Base-by-base conservation (phyloP, 2,113 vertebrate genomes). In the Microcebus murinus region DNA sequence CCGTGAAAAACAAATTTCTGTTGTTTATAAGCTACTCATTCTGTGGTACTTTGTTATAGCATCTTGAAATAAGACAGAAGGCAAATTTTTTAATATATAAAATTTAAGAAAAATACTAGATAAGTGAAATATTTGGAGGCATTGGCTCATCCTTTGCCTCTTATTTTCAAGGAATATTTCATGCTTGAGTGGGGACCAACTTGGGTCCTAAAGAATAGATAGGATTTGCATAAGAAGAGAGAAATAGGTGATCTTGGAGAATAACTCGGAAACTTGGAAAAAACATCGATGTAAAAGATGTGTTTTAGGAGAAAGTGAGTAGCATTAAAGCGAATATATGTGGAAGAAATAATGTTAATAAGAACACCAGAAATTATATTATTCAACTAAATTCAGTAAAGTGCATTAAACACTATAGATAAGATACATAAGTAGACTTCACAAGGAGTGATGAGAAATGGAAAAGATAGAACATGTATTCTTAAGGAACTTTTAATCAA, bases 161-260 rank as follows among this genome's bases (percentile, higher is more conserved):
- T 63, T 55, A 42, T 68, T 87, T 90, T 80, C 50, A 74, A n/a
- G 15, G 21, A 65, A 34, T 68, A 89, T 45, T 65, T 77, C 55
- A 17, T 67, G 0, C 8, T 81, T 91, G 27, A 93, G 65, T 42
- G 18, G 61, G 59, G 73, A 83, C 0, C 25, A 76, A 6, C 25
- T 45, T 74, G 59, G 6, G 0, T 96, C 13, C 74, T 84, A 81
- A 91, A 48, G 42, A 67, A n/a, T 27, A 83, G 27, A 12, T 76
- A 34, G 39, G 27, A 76, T 91, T 91, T 48, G 80, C 70, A 34
- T n/a, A 93, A 81, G n/a, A 80, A 39, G 20, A 81, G 34, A 97
- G 27, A 70, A 90, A 48, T 34, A 67, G 6, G 52, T 90, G 29
- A 93, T 50, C 18, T 81, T 80, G n/a, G 14, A 70, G 20, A 86